phyloP scores from a whole-genome alignment of 2,888 invertebrate species.

The Itoplectis maculator region DNA sequence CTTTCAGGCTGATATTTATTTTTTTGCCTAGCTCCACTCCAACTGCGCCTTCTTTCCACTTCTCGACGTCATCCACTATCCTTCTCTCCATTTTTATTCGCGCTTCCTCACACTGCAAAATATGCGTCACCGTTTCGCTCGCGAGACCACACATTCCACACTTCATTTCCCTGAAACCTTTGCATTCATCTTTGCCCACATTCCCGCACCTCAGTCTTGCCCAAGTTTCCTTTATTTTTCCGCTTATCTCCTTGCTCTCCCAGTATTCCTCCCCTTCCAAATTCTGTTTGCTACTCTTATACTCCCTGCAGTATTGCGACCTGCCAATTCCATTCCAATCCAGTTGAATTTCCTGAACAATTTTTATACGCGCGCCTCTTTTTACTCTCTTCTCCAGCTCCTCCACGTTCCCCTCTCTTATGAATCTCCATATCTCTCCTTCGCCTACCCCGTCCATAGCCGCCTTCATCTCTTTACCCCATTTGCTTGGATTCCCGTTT shows the following conservation, averaged over 20 bases:
- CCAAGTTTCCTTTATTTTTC: constrained; percentile 36
- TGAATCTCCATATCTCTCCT: constrained; percentile 2
- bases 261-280: constrained; percentile 27
- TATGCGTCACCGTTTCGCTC: constrained; percentile 32
- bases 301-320: constrained; percentile 42
- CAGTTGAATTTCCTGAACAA: constrained; percentile 30
- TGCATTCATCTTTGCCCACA: constrained; percentile 19
- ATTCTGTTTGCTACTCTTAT: constrained; percentile 25
- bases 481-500: constrained; percentile 25
- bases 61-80: background rate
- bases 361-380: constrained; percentile 9
- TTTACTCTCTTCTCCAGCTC: background rate
- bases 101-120: constrained; percentile 32
- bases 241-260: constrained; percentile 18
- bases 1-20: background rate
- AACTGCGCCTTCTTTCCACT: background rate
- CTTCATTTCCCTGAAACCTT: constrained; percentile 10
- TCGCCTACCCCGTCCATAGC: constrained; percentile 31
- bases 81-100: background rate
- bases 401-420: background rate
- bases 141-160: constrained; percentile 21
- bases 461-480: constrained; percentile 21
- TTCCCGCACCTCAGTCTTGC: constrained; percentile 51
- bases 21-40: background rate
- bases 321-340: constrained; percentile 17